Conservation (phyloP, 2,888 invertebrate genomes). For the Rhabditoides inermis region DNA sequence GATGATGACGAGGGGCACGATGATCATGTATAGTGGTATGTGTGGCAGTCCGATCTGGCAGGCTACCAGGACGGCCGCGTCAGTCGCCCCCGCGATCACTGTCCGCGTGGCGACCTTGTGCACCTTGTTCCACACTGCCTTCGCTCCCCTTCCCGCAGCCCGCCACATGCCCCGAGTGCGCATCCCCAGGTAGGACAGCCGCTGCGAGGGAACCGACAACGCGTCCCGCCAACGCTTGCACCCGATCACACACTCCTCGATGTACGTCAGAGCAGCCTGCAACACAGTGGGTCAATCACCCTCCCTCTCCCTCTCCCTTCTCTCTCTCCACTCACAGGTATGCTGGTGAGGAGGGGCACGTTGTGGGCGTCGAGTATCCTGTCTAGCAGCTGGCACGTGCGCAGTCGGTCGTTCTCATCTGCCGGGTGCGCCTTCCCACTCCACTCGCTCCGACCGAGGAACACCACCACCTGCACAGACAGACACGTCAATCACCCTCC, state of each 20-base stretch:
- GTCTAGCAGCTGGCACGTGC: conserved; percentile 47
- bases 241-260: conserved; percentile 48
- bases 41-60: conserved; percentile 26
- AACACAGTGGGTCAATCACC: background rate
- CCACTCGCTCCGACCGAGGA: conserved; percentile 40
- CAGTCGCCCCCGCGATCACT: conserved; percentile 17
- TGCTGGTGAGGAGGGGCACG: conserved; percentile 35
- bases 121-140: background rate
- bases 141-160: conserved; percentile 11
- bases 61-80: conserved; percentile 23
- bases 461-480: too few relatives aligned
- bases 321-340: conserved; percentile 10
- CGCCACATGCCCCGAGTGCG: conserved; percentile 20
- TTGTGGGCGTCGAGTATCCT: conserved; percentile 43
- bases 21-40: conserved; percentile 35
- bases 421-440: conserved; percentile 45
- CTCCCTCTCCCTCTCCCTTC: background rate
- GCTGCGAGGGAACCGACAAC: conserved; percentile 31
- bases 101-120: background rate
- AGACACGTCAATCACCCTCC: too few relatives aligned
- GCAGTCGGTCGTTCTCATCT: conserved; percentile 45
- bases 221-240: conserved; percentile 36
- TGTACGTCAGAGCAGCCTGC: conserved; percentile 45
- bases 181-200: conserved; percentile 45
- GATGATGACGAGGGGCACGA: conserved; percentile 39